Percentiles rank a stretch among this genome's conserved stretches.
These are phyloP conservation scores for Polymixis flavicincta DNA, from an alignment of 2,888 invertebrate species.

Conservation along the genomic window DNA sequence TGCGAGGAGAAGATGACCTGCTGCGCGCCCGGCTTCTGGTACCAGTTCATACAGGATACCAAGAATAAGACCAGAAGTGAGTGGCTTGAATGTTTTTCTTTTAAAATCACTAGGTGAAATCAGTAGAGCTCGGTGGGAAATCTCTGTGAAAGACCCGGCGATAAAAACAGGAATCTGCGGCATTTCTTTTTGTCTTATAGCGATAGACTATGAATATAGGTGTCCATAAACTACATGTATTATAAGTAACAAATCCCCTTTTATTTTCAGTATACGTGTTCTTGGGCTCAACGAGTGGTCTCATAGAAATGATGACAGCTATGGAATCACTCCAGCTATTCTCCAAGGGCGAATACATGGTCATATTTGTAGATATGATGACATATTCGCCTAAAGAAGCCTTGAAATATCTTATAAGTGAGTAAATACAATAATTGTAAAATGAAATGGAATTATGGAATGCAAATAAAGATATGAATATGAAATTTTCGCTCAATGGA, in stretches of 20 bases:
- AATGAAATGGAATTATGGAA: no score
- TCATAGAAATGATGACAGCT: slow-evolving; percentile 97
- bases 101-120: not conserved
- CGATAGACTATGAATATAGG: not conserved
- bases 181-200: not conserved
- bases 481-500: not conserved
- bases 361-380: slow-evolving; percentile 98
- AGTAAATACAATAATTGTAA: slow-evolving; percentile 76
- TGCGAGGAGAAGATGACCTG: slow-evolving; percentile 94
- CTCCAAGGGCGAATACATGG: slow-evolving; percentile 98
- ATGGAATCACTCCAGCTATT: slow-evolving; percentile 97
- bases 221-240: no score
- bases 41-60: slow-evolving; percentile 95
- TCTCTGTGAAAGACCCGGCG: no score
- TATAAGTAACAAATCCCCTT: not conserved
- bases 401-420: slow-evolving; percentile 95
- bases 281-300: slow-evolving; percentile 95
- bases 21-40: slow-evolving; percentile 95
- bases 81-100: slow-evolving; percentile 69
- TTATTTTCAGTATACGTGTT: slow-evolving; percentile 96
- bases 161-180: no score
- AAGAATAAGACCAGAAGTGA: slow-evolving; percentile 96
- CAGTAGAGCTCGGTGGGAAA: not conserved
- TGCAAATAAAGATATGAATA: no score
- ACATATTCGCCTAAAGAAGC: slow-evolving; percentile 94